phyloP scores from a whole-genome alignment of 2,888 invertebrate species.

The Portevinia maculata region DNA sequence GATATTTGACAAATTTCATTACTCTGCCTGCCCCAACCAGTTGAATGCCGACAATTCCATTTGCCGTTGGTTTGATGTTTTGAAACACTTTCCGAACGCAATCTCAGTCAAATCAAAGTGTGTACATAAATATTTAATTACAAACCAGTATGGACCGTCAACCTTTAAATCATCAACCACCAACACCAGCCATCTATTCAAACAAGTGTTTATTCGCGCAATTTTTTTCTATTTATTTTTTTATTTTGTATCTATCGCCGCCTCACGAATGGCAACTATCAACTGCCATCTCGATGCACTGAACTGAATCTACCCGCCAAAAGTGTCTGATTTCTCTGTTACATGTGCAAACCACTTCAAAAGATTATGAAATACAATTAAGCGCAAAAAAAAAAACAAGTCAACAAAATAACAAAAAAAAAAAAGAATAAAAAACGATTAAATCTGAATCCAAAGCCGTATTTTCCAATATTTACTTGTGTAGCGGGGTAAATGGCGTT shows the following conservation, averaged over 20 bases:
- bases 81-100: no score
- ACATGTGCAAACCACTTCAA: background rate
- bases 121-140: background rate
- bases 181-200: background rate
- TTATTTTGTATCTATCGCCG: background rate
- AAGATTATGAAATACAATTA: constrained; percentile 15
- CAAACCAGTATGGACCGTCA: background rate
- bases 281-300: constrained; percentile 4
- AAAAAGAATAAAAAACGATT: background rate
- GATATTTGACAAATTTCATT: no score
- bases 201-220: background rate
- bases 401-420: no score
- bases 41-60: no score
- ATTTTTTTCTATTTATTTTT: no score
- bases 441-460: constrained; percentile 19
- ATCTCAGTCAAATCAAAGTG: no score
- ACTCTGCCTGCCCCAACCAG: no score
- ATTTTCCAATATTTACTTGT: constrained; percentile 18
- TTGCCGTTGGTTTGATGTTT: no score
- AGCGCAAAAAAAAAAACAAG: no score
- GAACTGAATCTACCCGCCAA: constrained; percentile 6
- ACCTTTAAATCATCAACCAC: background rate
- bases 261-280: background rate
- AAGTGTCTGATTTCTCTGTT: constrained; percentile 12
- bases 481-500: constrained; percentile 9